Evolutionary conservation across 1,140 invertebrate species (phyloP).

Genomic region (Diplogasteroides magnus): DNA sequence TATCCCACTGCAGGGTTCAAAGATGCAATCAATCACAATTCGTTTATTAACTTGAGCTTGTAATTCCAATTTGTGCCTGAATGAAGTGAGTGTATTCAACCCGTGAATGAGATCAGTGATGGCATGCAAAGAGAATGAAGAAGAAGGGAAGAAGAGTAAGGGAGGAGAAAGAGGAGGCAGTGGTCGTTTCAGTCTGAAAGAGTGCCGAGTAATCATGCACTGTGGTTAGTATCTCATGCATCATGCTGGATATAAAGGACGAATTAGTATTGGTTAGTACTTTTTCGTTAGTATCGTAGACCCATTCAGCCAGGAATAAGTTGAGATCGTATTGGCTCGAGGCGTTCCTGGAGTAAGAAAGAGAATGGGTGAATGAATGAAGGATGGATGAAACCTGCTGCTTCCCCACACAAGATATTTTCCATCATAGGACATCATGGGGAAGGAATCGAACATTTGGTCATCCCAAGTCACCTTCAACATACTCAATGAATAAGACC

Average conservation of each 20-base stretch:
- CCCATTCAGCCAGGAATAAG: constrained; percentile 41
- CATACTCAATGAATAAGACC: not conserved
- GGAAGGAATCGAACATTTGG: constrained; percentile 36
- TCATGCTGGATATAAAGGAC: not conserved
- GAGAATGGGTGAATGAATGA: not conserved
- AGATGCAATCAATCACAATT: no score
- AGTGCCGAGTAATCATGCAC: not conserved
- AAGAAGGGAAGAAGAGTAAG: not conserved
- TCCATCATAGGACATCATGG: constrained; percentile 37
- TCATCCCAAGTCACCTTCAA: constrained; percentile 34
- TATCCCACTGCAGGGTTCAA: no score
- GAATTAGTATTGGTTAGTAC: no score
- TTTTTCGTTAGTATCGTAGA: no score
- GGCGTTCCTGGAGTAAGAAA: constrained; percentile 9
- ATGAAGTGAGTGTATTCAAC: not conserved
- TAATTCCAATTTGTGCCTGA: no score
- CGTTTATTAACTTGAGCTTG: no score
- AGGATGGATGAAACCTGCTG: constrained; percentile 13
- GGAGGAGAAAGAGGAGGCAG: no score
- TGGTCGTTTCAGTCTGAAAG: no score
- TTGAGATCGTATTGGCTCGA: constrained; percentile 33
- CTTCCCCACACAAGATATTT: constrained; percentile 39
- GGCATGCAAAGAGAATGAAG: not conserved
- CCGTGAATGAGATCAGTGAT: not conserved
- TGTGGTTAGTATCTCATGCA: not conserved